Percentiles rank a stretch among this genome's conserved stretches.
These are phyloP conservation scores for Sebastes reedi DNA, from an alignment of 2,797 vertebrate species.

Conservation along the genomic window DNA sequence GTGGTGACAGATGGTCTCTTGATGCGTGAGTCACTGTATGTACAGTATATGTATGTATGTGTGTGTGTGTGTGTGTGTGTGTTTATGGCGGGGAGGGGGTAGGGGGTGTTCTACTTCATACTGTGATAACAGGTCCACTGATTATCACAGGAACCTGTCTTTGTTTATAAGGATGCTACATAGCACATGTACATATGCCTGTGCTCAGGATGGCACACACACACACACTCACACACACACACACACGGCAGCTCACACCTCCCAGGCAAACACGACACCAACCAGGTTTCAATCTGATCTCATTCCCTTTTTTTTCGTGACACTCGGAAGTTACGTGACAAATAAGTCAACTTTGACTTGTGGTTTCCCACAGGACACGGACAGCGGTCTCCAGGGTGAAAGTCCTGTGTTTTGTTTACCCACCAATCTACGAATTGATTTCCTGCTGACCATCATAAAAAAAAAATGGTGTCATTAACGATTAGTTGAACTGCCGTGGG, in stretches of 20 bases:
- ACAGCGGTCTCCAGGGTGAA: too few relatives aligned
- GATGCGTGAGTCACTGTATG: neutral
- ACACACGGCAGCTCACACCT: neutral
- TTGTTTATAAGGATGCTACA: constrained; percentile 11
- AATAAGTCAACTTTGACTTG: too few relatives aligned
- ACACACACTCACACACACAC: neutral
- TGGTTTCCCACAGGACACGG: too few relatives aligned
- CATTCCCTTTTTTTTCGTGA: too few relatives aligned
- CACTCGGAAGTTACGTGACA: too few relatives aligned
- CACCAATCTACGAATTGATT: too few relatives aligned
- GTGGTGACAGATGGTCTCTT: constrained; percentile 15
- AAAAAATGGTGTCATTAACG: too few relatives aligned
- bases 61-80: neutral
- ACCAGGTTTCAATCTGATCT: too few relatives aligned
- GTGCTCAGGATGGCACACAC: neutral
- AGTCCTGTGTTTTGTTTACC: too few relatives aligned
- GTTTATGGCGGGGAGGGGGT: neutral
- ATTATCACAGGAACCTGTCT: neutral
- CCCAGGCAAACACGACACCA: neutral
- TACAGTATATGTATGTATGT: neutral
- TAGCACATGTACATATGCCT: constrained; percentile 13
- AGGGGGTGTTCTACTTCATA: neutral
- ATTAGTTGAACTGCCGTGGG: too few relatives aligned
- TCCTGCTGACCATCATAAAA: too few relatives aligned
- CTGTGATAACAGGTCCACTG: constrained; percentile 6